These are phyloP conservation scores for Polylopha cassiicola DNA, from an alignment of 2,888 invertebrate genomes.

Conservation along the genomic window DNA sequence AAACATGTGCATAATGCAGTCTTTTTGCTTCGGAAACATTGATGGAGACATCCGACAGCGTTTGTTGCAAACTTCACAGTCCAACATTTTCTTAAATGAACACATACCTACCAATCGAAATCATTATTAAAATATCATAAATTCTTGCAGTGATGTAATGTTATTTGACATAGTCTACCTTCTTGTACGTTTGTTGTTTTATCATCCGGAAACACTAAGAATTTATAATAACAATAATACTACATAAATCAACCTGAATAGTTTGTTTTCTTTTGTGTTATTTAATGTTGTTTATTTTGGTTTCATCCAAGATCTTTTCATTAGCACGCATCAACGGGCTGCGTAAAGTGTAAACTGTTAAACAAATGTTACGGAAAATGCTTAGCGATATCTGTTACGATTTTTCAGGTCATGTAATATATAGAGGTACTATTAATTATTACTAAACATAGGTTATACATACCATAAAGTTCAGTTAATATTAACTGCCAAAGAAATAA, in stretches of 20 bases:
- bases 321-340: slow-evolving; percentile 36
- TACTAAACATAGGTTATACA: too few species aligned
- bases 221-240: slow-evolving; percentile 23
- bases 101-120: too few species aligned
- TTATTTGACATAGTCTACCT: too few species aligned
- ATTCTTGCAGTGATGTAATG: too few species aligned
- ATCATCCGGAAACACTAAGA: slow-evolving; percentile 10
- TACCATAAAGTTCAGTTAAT: too few species aligned
- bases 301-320: slow-evolving; percentile 29
- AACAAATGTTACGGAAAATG: slow-evolving; percentile 24
- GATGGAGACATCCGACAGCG: slow-evolving; percentile 8
- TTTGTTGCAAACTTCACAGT: slow-evolving; percentile 1
- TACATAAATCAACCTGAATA: slow-evolving; percentile 31
- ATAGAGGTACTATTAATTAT: too few species aligned
- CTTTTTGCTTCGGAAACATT: slow-evolving; percentile 3
- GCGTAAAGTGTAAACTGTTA: slow-evolving; percentile 35
- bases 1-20: too few species aligned
- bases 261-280: slow-evolving; percentile 40
- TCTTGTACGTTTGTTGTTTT: too few species aligned
- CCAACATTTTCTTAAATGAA: too few species aligned
- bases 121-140: too few species aligned
- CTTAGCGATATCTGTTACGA: slow-evolving; percentile 21
- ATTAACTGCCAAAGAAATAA: too few species aligned
- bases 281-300: slow-evolving; percentile 42
- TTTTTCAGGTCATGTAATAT: slow-evolving; percentile 2